Conservation (phyloP, 2,797 vertebrate species). For the Glossophaga mutica region DNA sequence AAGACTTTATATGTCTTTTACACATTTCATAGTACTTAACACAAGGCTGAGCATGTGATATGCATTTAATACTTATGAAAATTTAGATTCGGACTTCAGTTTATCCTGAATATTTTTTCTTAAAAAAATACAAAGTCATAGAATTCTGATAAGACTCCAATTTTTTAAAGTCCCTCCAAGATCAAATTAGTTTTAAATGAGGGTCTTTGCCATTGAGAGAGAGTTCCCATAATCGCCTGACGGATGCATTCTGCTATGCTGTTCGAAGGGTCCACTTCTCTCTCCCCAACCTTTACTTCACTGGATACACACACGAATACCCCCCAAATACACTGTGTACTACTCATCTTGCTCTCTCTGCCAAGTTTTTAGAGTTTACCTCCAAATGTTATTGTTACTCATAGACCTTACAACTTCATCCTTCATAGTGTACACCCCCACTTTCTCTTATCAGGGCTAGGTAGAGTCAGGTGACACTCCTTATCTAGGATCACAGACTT, state of each 20-base stretch:
- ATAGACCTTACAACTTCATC: not conserved
- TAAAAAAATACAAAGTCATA: not conserved
- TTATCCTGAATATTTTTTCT: not conserved
- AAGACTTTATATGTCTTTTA: not conserved
- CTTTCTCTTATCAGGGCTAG: not conserved
- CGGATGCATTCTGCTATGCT: too few relatives aligned
- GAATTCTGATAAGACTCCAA: not conserved
- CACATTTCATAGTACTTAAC: not conserved
- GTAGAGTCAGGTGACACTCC: not conserved
- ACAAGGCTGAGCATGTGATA: not conserved
- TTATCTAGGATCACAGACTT: not conserved
- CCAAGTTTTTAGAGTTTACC: not conserved
- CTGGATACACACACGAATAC: not conserved
- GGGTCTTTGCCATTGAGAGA: not conserved
- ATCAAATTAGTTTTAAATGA: conserved; percentile 30
- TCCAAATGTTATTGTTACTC: not conserved
- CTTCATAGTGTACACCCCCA: not conserved
- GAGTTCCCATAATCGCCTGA: not conserved
- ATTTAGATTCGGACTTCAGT: not conserved
- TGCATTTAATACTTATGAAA: not conserved
- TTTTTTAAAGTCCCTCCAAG: not conserved
- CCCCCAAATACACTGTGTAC: not conserved
- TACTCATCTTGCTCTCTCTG: not conserved
- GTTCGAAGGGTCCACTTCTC: not conserved
- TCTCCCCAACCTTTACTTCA: not conserved